phyloP scores from a whole-genome alignment of 2,888 invertebrate species.

The Empis stercorea region DNA sequence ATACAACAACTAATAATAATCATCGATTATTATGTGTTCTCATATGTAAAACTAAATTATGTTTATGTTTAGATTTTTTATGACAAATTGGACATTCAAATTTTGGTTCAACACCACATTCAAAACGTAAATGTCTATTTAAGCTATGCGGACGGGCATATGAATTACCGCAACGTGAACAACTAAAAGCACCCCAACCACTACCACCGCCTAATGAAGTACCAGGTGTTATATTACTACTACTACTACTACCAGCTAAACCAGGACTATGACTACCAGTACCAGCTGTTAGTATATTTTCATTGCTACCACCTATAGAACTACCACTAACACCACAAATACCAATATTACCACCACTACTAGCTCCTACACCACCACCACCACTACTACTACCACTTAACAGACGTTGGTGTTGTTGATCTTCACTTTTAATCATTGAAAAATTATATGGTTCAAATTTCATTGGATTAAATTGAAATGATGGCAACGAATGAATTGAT shows the following conservation, averaged over 20 bases:
- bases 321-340: not conserved
- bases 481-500: slow-evolving; percentile 15
- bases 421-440: not conserved
- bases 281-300: slow-evolving; percentile 7
- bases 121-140: slow-evolving; percentile 45
- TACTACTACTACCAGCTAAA: slow-evolving; percentile 9
- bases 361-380: slow-evolving; percentile 1
- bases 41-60: slow-evolving; percentile 37
- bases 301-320: slow-evolving; percentile 4
- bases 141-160: slow-evolving; percentile 44
- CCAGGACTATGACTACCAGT: slow-evolving; percentile 12
- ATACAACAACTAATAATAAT: slow-evolving; percentile 18
- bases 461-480: not conserved
- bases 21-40: slow-evolving; percentile 39
- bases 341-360: slow-evolving; percentile 8
- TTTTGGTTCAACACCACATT: slow-evolving; percentile 47
- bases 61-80: slow-evolving; percentile 42
- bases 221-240: slow-evolving; percentile 3
- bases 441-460: not conserved
- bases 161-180: slow-evolving; percentile 44
- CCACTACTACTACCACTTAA: slow-evolving; percentile 4
- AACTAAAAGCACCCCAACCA: slow-evolving; percentile 35
- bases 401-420: not conserved
- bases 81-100: slow-evolving; percentile 49
- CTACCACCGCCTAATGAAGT: slow-evolving; percentile 4